Evolutionary conservation across 2,113 vertebrate species (phyloP), one percentile per base, ranked within the genome.

Genomic region (Myxocyprinus asiaticus): DNA sequence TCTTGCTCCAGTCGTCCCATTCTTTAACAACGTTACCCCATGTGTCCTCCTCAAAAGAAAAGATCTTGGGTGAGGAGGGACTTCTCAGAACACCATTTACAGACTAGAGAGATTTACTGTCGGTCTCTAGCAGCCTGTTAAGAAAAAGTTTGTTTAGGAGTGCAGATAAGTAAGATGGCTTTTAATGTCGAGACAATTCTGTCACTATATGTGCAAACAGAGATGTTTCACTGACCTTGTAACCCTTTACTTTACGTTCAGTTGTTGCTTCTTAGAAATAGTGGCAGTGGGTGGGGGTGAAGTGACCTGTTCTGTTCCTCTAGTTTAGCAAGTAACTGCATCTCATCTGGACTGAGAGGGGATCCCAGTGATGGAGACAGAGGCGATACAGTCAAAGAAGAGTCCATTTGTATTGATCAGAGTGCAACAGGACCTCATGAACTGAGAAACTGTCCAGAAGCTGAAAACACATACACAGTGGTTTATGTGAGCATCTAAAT

Each of bases 301-400:
- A 71, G 4, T 62, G 11, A 81, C 79, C 79, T 81, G 79, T 81
- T 81, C 12, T 81, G 79, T 53, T 76, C 79, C 58, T 81, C 79
- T 51, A 81, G 79, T 75, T 68, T 76, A 47, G 72, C 72, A 4
- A 81, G 58, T 64, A 81, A 63, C 10, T 69, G 68, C 72, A 62
- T 50, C 72, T 81, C 79, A 42, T 81, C 79, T 4, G 33, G 15
- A 44, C 79, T 69, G 66, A 76, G 79, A 33, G 11, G n/a, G 10
- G 64, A 22, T 69, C 10, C 43, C 12, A 59, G 5, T 15, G 33
- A 7, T 8, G 44, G 10, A 50, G 53, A 7, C 47, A 3, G 53
- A 64, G 69, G 12, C 6, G 68, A 3, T 10, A n/a, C 61, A 47
- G 67, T 64, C 12, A 67, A n/a, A n/a, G n/a, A n/a, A 68, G 72